Conservation (phyloP, 2,797 vertebrate species). For the Myotis vivesi region DNA sequence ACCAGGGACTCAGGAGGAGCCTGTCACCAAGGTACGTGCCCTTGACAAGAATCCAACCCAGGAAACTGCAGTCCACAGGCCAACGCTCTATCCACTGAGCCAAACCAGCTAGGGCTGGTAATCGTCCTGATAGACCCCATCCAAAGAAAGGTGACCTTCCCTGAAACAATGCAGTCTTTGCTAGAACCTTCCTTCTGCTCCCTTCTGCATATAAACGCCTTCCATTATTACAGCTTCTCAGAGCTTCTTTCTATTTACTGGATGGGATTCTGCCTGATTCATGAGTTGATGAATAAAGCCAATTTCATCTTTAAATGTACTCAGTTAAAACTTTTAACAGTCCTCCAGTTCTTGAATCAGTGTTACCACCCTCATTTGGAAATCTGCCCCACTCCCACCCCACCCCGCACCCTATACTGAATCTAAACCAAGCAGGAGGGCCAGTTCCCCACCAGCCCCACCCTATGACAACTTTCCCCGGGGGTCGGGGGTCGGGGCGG, state of each 20-base stretch:
- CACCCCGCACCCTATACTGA: accelerated
- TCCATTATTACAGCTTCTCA: too few relatives aligned
- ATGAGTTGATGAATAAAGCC: background rate
- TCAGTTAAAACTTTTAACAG: background rate
- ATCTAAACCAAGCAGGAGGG: background rate
- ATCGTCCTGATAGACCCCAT: background rate
- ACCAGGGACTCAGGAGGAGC: too few relatives aligned
- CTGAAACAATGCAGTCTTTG: background rate
- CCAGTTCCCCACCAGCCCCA: accelerated
- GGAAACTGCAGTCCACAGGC: too few relatives aligned
- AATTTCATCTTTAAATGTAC: background rate
- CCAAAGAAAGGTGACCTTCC: background rate
- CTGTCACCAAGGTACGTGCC: too few relatives aligned
- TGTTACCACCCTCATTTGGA: background rate
- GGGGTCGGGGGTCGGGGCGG: too few relatives aligned
- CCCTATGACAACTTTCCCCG: too few relatives aligned
- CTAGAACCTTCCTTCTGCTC: background rate
- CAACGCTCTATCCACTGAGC: too few relatives aligned
- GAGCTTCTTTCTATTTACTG: background rate
- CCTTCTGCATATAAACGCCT: background rate
- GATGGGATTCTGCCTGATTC: background rate
- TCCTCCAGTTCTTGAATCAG: background rate
- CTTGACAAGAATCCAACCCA: too few relatives aligned
- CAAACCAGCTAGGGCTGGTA: too few relatives aligned
- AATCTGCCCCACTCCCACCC: background rate